These are phyloP conservation scores for Drosophila melanica DNA, from an alignment of 1,140 invertebrate species.

Conservation along the genomic window DNA sequence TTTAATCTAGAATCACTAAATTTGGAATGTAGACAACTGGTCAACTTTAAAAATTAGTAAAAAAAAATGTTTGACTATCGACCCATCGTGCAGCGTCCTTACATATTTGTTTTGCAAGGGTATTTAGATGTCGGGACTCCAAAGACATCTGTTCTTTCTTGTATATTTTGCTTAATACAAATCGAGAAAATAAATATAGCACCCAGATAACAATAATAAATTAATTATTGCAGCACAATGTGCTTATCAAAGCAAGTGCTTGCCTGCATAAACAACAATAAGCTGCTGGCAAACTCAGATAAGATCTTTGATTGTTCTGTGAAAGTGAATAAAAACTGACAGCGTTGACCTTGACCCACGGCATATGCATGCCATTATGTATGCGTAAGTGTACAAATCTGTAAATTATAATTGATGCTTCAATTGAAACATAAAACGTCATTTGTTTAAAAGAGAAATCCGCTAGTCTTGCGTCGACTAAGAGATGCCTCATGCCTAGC, in stretches of 20 bases:
- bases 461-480: too few species aligned
- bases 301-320: constrained; percentile 1
- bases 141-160: background rate
- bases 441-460: constrained; percentile 3
- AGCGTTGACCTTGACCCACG: constrained; percentile 19
- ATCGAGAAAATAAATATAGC: constrained; percentile 36
- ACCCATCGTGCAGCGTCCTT: too few species aligned
- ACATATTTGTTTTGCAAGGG: background rate
- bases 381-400: constrained; percentile 12
- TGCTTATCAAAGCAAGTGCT: constrained; percentile 34
- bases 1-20: too few species aligned
- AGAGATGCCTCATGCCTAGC: too few species aligned
- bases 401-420: constrained; percentile 24
- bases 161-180: background rate
- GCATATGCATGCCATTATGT: too few species aligned
- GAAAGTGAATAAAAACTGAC: constrained; percentile 30
- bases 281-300: constrained; percentile 9
- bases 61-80: too few species aligned
- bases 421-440: constrained; percentile 18
- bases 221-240: constrained; percentile 19
- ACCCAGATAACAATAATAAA: constrained; percentile 27
- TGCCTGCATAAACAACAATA: constrained; percentile 20
- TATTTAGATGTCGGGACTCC: background rate
- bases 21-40: too few species aligned
- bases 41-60: too few species aligned